Conservation (phyloP, 2,113 vertebrate genomes). For the Leucoraja erinaceus region DNA sequence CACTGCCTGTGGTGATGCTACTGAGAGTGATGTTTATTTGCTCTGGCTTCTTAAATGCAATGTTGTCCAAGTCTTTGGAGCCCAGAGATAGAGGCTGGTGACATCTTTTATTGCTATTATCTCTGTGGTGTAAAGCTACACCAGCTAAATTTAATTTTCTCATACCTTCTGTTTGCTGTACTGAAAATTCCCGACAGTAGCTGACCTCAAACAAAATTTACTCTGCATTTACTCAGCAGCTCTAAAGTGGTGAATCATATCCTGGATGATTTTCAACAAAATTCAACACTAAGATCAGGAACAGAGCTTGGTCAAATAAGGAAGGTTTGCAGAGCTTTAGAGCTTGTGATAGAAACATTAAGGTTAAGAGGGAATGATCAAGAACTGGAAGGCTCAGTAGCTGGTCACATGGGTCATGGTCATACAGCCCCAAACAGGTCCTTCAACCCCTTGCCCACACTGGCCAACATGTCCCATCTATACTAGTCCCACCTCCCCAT, state of each 20-base stretch:
- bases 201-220: background rate
- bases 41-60: background rate
- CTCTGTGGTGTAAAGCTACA: background rate
- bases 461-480: no score
- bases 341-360: no score
- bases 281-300: no score
- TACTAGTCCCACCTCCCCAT: no score
- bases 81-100: background rate
- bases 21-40: background rate
- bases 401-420: background rate
- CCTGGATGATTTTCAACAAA: no score
- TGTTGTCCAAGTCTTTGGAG: background rate
- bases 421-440: no score
- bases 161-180: background rate
- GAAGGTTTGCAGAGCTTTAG: no score
- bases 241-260: no score
- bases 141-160: background rate
- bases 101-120: background rate
- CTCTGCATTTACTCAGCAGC: no score
- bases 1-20: background rate
- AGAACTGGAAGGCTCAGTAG: background rate
- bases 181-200: background rate
- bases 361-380: background rate
- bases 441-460: no score
- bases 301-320: no score